These are phyloP conservation scores for Megalonaias nervosa DNA, from an alignment of 1,140 invertebrate genomes.

Conservation along the genomic window DNA sequence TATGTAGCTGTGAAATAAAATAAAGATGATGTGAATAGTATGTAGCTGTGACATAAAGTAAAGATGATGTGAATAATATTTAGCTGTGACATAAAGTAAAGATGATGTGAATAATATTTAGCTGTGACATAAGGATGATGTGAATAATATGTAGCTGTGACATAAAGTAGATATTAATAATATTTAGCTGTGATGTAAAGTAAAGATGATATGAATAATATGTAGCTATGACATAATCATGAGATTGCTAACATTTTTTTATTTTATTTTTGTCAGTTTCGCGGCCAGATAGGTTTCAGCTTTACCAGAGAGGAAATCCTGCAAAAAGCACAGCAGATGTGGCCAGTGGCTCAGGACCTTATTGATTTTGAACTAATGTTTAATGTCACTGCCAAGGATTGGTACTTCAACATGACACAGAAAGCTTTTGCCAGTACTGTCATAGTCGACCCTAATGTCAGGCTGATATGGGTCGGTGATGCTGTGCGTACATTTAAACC, in stretches of 20 bases:
- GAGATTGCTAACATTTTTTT: neutral
- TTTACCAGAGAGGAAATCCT: constrained; percentile 87
- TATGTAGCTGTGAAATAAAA: no score
- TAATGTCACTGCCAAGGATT: constrained; percentile 83
- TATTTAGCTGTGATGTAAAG: no score
- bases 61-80: neutral
- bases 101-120: no score
- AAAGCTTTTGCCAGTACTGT: constrained; percentile 87
- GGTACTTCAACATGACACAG: constrained; percentile 88
- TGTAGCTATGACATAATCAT: neutral
- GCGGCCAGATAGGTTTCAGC: constrained; percentile 87
- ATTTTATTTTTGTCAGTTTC: constrained; percentile 78
- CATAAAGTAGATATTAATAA: no score
- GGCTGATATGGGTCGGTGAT: constrained; percentile 88
- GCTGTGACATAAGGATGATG: no score
- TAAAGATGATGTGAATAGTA: no score
- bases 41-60: no score
- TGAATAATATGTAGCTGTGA: no score
- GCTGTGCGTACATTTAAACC: constrained; percentile 95
- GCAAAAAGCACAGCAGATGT: constrained; percentile 72
- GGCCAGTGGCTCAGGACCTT: constrained; percentile 57
- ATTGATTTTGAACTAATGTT: constrained; percentile 87
- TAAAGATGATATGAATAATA: neutral
- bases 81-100: neutral
- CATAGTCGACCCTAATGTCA: constrained; percentile 88